Evolutionary conservation across 2,888 invertebrate species (phyloP).

Genomic region (Plutella xylostella): DNA sequence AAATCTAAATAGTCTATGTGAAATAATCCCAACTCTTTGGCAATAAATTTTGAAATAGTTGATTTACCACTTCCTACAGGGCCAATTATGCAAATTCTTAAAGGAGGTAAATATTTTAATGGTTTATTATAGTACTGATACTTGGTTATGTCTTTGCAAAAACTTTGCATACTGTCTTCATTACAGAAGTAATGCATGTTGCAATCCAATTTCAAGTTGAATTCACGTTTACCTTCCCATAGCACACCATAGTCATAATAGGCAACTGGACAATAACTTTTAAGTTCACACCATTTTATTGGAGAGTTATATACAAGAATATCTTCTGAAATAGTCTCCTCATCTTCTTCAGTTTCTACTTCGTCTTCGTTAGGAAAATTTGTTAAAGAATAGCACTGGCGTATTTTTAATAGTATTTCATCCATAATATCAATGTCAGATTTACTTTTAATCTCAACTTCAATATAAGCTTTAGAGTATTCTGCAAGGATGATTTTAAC

Average conservation of each 20-base stretch:
- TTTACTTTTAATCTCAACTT: conserved; percentile 57
- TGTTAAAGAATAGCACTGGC: conserved; percentile 37
- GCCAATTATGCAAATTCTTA: conserved; percentile 71
- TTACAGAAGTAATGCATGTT: conserved; percentile 66
- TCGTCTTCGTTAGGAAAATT: conserved; percentile 33
- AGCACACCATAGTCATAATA: conserved; percentile 61
- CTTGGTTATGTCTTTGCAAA: conserved; percentile 55
- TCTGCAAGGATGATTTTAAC: conserved; percentile 56
- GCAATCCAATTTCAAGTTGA: conserved; percentile 58
- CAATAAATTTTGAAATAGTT: conserved; percentile 52
- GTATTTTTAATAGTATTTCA: conserved; percentile 41
- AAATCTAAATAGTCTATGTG: conserved; percentile 58
- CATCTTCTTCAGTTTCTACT: conserved; percentile 26
- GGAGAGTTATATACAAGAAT: conserved; percentile 33
- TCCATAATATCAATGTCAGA: conserved; percentile 43
- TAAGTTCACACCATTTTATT: conserved; percentile 67
- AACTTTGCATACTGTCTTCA: conserved; percentile 54
- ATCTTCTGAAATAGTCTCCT: conserved; percentile 31
- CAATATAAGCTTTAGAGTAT: conserved; percentile 38
- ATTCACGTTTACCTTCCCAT: conserved; percentile 72
- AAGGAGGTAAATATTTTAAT: conserved; percentile 48
- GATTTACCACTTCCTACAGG: conserved; percentile 66
- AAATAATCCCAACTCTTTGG: conserved; percentile 66
- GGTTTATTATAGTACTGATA: conserved; percentile 59
- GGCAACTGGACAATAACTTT: conserved; percentile 73